Percentiles rank a stretch among this genome's conserved stretches.
Evolutionary conservation across 1,140 invertebrate species (phyloP).

Genomic region (Drosophila erecta): DNA sequence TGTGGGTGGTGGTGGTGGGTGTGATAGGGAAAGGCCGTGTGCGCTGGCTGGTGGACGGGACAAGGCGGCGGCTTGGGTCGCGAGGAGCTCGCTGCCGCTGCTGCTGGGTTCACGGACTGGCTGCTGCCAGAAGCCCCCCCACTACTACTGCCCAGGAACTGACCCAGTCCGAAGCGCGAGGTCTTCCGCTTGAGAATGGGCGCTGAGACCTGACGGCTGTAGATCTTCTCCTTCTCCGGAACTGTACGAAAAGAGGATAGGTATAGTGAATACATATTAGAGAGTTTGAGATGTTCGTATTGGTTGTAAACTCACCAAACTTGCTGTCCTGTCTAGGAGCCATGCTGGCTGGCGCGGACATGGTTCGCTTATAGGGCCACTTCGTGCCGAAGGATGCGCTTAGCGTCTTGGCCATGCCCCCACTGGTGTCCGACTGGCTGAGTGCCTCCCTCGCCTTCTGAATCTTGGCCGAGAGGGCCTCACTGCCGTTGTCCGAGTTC

Average conservation of each 20-base stretch:
- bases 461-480: constrained; percentile 94
- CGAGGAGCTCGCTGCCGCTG: constrained; percentile 74
- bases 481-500: constrained; percentile 95
- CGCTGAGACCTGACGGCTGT: constrained; percentile 94
- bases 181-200: constrained; percentile 95
- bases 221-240: constrained; percentile 94
- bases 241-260: constrained; percentile 37
- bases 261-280: not conserved
- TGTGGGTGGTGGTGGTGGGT: constrained; percentile 38
- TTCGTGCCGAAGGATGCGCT: constrained; percentile 96
- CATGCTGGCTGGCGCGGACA: constrained; percentile 94
- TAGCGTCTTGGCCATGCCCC: constrained; percentile 90
- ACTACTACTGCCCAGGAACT: constrained; percentile 88
- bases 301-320: constrained; percentile 86
- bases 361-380: constrained; percentile 97
- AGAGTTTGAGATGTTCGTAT: not conserved
- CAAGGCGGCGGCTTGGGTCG: constrained; percentile 66
- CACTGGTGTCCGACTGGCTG: constrained; percentile 87
- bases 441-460: constrained; percentile 95
- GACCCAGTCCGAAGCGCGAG: constrained; percentile 95
- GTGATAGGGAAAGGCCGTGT: constrained; percentile 67
- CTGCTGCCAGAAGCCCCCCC: constrained; percentile 64
- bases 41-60: constrained; percentile 70
- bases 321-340: constrained; percentile 91
- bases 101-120: constrained; percentile 67